Evolutionary conservation across 2,888 invertebrate species (phyloP).

Genomic region (Caenorhabditis imperialis): DNA sequence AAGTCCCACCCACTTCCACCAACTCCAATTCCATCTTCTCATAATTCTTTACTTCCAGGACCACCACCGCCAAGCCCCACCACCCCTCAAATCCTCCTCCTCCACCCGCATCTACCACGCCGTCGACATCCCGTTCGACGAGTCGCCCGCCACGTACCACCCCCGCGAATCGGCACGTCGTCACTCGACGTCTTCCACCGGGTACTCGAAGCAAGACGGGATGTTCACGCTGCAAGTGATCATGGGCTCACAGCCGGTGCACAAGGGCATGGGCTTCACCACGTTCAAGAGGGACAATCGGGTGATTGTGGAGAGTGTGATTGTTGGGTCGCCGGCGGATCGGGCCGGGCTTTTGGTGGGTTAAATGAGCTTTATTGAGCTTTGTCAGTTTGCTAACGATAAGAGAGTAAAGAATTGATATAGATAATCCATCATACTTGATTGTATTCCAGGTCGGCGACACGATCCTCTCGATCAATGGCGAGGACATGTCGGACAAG

Average conservation of each 20-base stretch:
- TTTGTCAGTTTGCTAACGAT: no score
- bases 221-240: slow-evolving; percentile 56
- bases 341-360: slow-evolving; percentile 59
- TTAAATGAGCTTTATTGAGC: no score
- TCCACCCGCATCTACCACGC: slow-evolving; percentile 57
- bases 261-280: slow-evolving; percentile 79
- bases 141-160: slow-evolving; percentile 42
- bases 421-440: no score
- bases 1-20: no score
- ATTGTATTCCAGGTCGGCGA: slow-evolving; percentile 77
- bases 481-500: slow-evolving; percentile 72
- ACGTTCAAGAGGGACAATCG: slow-evolving; percentile 76
- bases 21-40: no score
- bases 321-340: slow-evolving; percentile 75
- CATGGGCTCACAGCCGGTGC: slow-evolving; percentile 62
- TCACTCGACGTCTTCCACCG: slow-evolving; percentile 1
- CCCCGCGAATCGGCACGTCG: slow-evolving; percentile 13
- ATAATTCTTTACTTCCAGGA: slow-evolving; percentile 12
- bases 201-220: slow-evolving; percentile 41
- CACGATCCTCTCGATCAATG: slow-evolving; percentile 78
- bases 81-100: slow-evolving; percentile 29
- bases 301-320: slow-evolving; percentile 78
- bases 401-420: no score
- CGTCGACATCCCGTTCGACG: slow-evolving; percentile 67
- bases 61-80: slow-evolving; percentile 9